These are phyloP conservation scores for Biston stratarius DNA, from an alignment of 2,888 invertebrate species.

Conservation along the genomic window DNA sequence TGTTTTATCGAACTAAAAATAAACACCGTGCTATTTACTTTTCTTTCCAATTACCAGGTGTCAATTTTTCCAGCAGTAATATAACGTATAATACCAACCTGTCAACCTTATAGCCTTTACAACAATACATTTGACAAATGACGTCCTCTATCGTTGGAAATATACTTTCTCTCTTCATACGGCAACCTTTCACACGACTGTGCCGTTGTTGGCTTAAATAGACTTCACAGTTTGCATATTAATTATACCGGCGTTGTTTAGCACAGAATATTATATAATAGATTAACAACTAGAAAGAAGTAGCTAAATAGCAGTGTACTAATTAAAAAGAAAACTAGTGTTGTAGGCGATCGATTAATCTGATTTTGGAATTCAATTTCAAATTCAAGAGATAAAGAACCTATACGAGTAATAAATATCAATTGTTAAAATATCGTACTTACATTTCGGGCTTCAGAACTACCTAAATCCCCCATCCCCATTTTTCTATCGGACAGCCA, in stretches of 20 bases:
- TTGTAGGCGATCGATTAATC: too few relatives aligned
- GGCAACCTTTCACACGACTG: conserved; percentile 41
- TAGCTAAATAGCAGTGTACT: not conserved
- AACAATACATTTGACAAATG: conserved; percentile 28
- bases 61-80: conserved; percentile 4
- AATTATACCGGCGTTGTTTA: conserved; percentile 25
- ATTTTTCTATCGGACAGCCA: too few relatives aligned
- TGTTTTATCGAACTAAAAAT: not conserved
- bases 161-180: conserved; percentile 44
- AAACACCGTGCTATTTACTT: not conserved
- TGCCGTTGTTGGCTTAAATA: conserved; percentile 35
- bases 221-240: conserved; percentile 38
- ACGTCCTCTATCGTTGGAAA: conserved; percentile 19
- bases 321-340: too few relatives aligned
- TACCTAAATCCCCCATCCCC: too few relatives aligned
- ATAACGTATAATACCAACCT: conserved; percentile 6
- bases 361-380: too few relatives aligned
- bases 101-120: conserved; percentile 4
- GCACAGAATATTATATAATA: conserved; percentile 2
- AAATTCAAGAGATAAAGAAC: too few relatives aligned
- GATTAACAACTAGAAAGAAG: not conserved
- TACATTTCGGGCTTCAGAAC: too few relatives aligned
- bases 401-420: too few relatives aligned
- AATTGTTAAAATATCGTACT: too few relatives aligned
- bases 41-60: not conserved